A percentile compares a stretch with the other conserved stretches of the same genome.
Evolutionary conservation across 2,888 invertebrate genomes (phyloP).

Genomic region (Arge pagana): DNA sequence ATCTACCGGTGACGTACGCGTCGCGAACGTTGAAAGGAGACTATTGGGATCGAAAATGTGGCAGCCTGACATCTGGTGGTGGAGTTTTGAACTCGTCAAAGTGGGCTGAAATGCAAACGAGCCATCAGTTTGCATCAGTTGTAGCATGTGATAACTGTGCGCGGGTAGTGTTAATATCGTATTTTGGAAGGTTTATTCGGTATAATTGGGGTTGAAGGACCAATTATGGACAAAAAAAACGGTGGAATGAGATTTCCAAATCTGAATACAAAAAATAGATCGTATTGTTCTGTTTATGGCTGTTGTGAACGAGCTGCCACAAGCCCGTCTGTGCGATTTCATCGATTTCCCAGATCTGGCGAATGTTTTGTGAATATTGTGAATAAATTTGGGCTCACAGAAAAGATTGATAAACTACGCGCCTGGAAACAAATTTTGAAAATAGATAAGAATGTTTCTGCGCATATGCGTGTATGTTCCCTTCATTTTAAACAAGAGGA

Average conservation of each 20-base stretch:
- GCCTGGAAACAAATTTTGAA: slow-evolving; percentile 18
- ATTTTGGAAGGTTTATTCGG: too few species aligned
- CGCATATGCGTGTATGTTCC: slow-evolving; percentile 21
- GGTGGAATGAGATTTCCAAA: slow-evolving; percentile 23
- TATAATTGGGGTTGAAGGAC: background rate
- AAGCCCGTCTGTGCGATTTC: slow-evolving; percentile 17
- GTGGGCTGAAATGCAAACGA: too few species aligned
- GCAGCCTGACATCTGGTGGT: too few species aligned
- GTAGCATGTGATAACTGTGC: too few species aligned
- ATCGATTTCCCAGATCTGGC: slow-evolving; percentile 19
- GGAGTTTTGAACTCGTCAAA: too few species aligned
- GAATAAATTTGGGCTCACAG: slow-evolving; percentile 4
- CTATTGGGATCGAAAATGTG: too few species aligned
- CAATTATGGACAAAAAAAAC: background rate
- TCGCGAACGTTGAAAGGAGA: too few species aligned
- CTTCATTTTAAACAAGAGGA: slow-evolving; percentile 23
- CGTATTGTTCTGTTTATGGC: slow-evolving; percentile 15
- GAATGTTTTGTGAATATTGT: slow-evolving; percentile 11
- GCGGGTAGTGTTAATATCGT: too few species aligned
- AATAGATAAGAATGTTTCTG: slow-evolving; percentile 8
- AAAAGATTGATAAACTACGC: slow-evolving; percentile 13
- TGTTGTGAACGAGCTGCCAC: slow-evolving; percentile 19
- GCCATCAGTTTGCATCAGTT: too few species aligned
- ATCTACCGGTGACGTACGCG: too few species aligned
- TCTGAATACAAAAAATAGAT: slow-evolving; percentile 6